These are phyloP conservation scores for Drosophila nigrodunni DNA, from an alignment of 1,140 invertebrate species.

Conservation along the genomic window DNA sequence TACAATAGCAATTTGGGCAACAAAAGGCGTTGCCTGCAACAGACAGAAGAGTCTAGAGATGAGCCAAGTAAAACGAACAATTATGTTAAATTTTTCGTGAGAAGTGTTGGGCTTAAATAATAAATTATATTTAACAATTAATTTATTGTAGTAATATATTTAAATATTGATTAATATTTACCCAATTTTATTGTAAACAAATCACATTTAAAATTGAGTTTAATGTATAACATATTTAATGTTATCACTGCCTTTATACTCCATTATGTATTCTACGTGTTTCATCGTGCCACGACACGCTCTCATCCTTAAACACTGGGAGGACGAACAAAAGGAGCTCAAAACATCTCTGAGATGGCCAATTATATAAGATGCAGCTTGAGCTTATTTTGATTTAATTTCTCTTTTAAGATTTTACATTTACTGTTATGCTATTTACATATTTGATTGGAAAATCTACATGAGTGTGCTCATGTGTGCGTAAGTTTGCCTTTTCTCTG, in stretches of 20 bases:
- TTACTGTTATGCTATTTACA: constrained; percentile 67
- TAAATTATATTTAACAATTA: neutral
- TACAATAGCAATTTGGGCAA: constrained; percentile 56
- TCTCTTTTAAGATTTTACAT: constrained; percentile 62
- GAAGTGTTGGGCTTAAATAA: too few species aligned
- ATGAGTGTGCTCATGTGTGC: constrained; percentile 4
- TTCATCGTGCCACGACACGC: neutral
- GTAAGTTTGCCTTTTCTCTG: neutral
- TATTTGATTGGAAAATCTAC: constrained; percentile 77
- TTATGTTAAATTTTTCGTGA: neutral
- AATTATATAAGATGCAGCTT: constrained; percentile 57
- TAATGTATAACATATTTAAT: too few species aligned
- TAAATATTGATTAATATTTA: neutral
- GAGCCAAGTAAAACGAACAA: neutral
- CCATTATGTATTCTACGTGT: neutral
- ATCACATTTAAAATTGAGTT: too few species aligned
- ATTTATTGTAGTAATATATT: neutral
- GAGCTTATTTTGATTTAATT: constrained; percentile 82
- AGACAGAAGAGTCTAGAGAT: constrained; percentile 35
- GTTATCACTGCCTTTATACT: neutral
- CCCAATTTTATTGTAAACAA: too few species aligned
- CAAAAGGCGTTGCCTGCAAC: constrained; percentile 61
- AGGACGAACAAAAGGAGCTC: neutral
- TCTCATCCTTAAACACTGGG: neutral
- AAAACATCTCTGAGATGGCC: constrained; percentile 32